phyloP scores from a whole-genome alignment of 2,797 vertebrate genomes.

The Florisuga fusca region DNA sequence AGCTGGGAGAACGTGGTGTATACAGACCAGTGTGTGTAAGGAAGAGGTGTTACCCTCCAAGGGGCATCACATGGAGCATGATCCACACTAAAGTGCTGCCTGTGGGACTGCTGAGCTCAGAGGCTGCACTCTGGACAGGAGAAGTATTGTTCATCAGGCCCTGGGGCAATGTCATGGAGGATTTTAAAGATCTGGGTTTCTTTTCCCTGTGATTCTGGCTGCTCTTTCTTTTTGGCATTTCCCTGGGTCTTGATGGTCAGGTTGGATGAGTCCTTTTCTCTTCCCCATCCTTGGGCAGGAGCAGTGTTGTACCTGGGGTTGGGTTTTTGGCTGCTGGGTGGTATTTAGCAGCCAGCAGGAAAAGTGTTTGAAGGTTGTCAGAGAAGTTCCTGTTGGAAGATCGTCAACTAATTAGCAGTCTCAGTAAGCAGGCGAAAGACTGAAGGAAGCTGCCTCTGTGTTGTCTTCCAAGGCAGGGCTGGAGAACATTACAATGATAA shows the following conservation, averaged over 20 bases:
- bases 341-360: background rate
- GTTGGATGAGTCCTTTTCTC: background rate
- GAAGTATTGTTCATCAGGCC: background rate
- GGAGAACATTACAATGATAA: background rate
- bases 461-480: background rate
- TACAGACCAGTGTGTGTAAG: background rate
- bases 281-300: background rate
- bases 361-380: background rate
- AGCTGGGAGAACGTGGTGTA: background rate
- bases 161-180: background rate
- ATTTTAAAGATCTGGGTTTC: background rate
- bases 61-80: accelerated
- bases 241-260: background rate
- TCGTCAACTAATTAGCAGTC: background rate
- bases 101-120: background rate
- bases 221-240: background rate
- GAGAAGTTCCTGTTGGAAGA: background rate
- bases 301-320: background rate
- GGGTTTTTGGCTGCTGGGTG: background rate
- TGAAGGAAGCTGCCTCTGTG: background rate
- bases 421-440: background rate
- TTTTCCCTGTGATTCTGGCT: background rate
- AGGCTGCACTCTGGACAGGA: background rate
- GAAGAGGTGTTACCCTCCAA: background rate
- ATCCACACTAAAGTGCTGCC: accelerated